Conservation (phyloP, 30 jellyfish, hydroid and myxozoan species). For the Aurelia aurita complex sp. Pacific region DNA sequence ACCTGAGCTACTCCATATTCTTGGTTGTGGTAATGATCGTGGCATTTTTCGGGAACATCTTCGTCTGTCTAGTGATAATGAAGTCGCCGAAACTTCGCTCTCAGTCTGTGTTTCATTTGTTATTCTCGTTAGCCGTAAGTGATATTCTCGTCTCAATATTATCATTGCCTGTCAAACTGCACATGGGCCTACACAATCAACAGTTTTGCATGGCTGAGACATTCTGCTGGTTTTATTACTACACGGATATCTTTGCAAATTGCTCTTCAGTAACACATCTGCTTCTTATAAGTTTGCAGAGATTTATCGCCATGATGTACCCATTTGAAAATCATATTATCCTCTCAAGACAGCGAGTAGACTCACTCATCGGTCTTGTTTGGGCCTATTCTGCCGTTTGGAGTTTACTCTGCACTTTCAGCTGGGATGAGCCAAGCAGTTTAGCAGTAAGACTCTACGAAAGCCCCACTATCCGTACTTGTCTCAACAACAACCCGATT, state of each 20-base stretch:
- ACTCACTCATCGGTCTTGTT: conserved; percentile 44
- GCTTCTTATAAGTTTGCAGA: conserved; percentile 61
- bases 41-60: conserved; percentile 71
- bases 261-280: conserved; percentile 85
- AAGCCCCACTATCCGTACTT: conserved; percentile 26
- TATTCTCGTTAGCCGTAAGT: conserved; percentile 76
- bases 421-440: conserved; percentile 54
- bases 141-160: conserved; percentile 64
- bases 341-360: conserved; percentile 44
- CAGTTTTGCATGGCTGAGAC: conserved; percentile 54
- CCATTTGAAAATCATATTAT: conserved; percentile 56
- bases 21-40: conserved; percentile 49
- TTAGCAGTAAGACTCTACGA: conserved; percentile 21
- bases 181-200: conserved; percentile 59
- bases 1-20: conserved; percentile 34
- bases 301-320: conserved; percentile 63
- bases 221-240: conserved; percentile 56
- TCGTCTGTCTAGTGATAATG: conserved; percentile 62
- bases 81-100: conserved; percentile 60
- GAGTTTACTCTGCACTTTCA: conserved; percentile 57
- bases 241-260: conserved; percentile 68
- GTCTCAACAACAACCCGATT: conserved; percentile 62
- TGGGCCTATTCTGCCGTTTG: conserved; percentile 76
- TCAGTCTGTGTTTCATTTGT: conserved; percentile 60
- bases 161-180: conserved; percentile 61